Evolutionary conservation across 2,888 invertebrate genomes (phyloP).

Genomic region (Philonicus albiceps): DNA sequence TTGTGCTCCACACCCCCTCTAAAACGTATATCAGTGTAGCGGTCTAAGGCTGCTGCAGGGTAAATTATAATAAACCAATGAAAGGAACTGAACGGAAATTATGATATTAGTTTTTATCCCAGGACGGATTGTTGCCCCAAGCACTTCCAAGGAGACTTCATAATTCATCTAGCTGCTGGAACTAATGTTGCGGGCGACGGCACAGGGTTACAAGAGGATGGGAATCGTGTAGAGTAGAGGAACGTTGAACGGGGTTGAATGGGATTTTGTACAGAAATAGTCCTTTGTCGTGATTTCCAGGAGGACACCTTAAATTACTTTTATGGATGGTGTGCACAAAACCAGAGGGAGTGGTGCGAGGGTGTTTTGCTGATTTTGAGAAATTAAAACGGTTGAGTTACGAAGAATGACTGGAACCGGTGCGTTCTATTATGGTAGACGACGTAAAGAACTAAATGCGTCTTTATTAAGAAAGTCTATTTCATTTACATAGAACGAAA

Average conservation of each 20-base stretch:
- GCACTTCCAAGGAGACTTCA: slow-evolving; percentile 13
- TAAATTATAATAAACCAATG: not conserved
- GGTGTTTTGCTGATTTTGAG: not conserved
- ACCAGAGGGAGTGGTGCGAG: not conserved
- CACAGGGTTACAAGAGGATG: not conserved
- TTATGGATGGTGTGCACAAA: not conserved
- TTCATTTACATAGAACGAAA: no score
- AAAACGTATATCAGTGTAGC: not conserved
- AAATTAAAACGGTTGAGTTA: not conserved
- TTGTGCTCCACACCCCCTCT: not conserved
- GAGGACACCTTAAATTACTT: not conserved
- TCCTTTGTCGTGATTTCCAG: not conserved
- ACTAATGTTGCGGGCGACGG: not conserved
- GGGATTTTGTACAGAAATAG: not conserved
- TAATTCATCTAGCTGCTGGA: not conserved
- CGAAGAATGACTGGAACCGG: not conserved
- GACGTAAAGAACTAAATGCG: not conserved
- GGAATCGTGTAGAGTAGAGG: not conserved
- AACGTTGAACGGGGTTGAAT: not conserved
- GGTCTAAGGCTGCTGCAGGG: not conserved
- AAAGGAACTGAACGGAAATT: slow-evolving; percentile 6
- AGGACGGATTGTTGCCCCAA: not conserved
- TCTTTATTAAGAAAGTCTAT: not conserved
- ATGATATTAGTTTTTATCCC: slow-evolving; percentile 15
- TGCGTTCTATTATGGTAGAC: not conserved